Conservation (phyloP, 2,797 vertebrate genomes). For the Sebastes minor region DNA sequence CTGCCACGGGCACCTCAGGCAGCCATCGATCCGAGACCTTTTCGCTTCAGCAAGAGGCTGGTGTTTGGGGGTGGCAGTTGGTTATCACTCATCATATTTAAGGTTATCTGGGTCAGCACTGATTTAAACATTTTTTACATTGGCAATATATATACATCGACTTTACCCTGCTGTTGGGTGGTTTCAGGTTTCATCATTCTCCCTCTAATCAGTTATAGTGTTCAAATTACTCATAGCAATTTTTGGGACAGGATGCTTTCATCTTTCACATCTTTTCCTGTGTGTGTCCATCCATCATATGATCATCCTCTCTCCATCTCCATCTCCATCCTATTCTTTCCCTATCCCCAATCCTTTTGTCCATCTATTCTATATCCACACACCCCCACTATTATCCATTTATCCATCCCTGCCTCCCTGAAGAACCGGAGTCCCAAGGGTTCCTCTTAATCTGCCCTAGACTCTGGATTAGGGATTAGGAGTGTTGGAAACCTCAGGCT, state of each 20-base stretch:
- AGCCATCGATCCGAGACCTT: background rate
- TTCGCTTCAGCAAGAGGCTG: slow-evolving; percentile 1
- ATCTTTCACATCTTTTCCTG: background rate
- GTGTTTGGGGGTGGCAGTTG: background rate
- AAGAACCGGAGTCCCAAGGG: slow-evolving; percentile 39
- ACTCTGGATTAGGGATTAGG: slow-evolving; percentile 78
- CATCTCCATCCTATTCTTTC: background rate
- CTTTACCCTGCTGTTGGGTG: background rate
- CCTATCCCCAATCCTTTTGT: slow-evolving; percentile 5
- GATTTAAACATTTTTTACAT: background rate
- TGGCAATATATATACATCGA: background rate
- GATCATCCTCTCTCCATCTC: background rate
- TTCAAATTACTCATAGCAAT: background rate
- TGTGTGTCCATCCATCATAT: background rate
- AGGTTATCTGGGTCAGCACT: background rate
- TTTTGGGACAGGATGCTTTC: background rate
- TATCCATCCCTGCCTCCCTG: slow-evolving; percentile 31
- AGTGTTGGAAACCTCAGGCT: slow-evolving; percentile 31
- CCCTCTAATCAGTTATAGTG: background rate
- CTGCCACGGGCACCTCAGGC: slow-evolving; percentile 41
- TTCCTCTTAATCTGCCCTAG: slow-evolving; percentile 71
- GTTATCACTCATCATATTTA: background rate
- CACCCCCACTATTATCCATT: slow-evolving; percentile 9
- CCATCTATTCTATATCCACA: slow-evolving; percentile 1
- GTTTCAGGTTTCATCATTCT: background rate